phyloP scores from a whole-genome alignment of 2,888 invertebrate genomes.

The Eristalis intricaria region DNA sequence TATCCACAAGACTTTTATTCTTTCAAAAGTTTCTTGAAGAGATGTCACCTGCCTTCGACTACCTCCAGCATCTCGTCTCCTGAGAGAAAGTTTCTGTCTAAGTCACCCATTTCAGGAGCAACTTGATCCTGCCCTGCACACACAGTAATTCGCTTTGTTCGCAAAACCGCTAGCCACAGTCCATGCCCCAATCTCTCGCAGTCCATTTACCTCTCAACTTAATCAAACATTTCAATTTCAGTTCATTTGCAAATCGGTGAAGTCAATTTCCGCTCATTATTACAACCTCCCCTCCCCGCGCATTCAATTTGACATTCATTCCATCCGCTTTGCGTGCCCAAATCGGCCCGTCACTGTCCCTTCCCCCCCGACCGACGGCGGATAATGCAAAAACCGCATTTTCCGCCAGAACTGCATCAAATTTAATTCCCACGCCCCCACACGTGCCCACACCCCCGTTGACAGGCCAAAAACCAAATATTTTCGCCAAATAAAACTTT shows the following conservation, averaged over 20 bases:
- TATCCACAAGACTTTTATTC: no score
- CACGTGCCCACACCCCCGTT: neutral
- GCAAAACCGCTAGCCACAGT: no score
- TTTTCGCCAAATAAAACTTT: conserved; percentile 54
- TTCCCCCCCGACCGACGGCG: neutral
- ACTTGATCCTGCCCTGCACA: no score
- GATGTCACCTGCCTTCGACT: no score
- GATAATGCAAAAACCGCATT: neutral
- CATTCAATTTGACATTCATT: neutral
- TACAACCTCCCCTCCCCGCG: neutral
- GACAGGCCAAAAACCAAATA: conserved; percentile 12
- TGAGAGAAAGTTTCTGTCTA: no score
- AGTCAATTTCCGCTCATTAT: neutral
- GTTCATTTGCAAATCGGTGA: neutral
- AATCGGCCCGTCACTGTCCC: neutral
- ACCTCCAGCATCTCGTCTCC: no score
- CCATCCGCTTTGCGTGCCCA: neutral
- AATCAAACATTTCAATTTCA: neutral
- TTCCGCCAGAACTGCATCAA: neutral
- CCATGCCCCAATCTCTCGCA: no score
- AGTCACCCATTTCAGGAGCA: no score
- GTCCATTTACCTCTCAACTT: neutral
- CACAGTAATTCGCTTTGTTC: no score
- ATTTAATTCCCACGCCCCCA: neutral
- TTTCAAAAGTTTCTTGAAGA: no score